These are phyloP conservation scores for Ridgeia piscesae DNA, from an alignment of 1,140 invertebrate genomes.

Conservation along the genomic window DNA sequence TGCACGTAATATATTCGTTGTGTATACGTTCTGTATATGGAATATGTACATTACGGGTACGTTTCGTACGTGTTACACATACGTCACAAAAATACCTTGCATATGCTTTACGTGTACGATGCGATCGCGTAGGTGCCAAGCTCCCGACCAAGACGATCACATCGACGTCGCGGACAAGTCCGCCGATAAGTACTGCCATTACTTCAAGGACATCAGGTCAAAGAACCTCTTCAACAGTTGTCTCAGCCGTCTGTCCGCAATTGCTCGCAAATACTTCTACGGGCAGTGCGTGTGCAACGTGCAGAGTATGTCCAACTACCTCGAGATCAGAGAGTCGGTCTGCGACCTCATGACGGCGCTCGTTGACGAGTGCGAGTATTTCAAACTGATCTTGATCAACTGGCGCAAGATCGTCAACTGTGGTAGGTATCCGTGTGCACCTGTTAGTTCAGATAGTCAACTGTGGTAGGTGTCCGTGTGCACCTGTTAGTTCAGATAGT, in stretches of 20 bases:
- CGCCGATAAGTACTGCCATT: neutral
- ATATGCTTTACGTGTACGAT: neutral
- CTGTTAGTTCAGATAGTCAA: neutral
- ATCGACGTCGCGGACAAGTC: neutral
- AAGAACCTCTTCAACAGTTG: neutral
- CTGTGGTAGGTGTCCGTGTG: neutral
- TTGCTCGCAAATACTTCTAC: neutral
- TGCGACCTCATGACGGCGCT: neutral
- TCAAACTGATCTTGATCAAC: neutral
- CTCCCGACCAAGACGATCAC: neutral
- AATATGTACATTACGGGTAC: too few relatives aligned
- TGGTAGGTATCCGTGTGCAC: neutral
- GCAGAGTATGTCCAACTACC: neutral
- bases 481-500: neutral
- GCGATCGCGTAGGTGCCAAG: neutral
- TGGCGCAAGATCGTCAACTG: neutral
- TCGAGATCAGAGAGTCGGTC: neutral
- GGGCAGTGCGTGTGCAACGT: neutral
- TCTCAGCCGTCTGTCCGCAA: neutral
- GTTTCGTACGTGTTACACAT: too few relatives aligned
- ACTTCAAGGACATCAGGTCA: neutral
- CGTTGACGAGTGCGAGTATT: neutral
- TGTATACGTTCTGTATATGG: too few relatives aligned
- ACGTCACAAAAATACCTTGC: too few relatives aligned
- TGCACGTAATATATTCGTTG: too few relatives aligned